These are phyloP conservation scores for Mesitornis unicolor DNA, from an alignment of 2,113 vertebrate genomes.

Conservation along the genomic window DNA sequence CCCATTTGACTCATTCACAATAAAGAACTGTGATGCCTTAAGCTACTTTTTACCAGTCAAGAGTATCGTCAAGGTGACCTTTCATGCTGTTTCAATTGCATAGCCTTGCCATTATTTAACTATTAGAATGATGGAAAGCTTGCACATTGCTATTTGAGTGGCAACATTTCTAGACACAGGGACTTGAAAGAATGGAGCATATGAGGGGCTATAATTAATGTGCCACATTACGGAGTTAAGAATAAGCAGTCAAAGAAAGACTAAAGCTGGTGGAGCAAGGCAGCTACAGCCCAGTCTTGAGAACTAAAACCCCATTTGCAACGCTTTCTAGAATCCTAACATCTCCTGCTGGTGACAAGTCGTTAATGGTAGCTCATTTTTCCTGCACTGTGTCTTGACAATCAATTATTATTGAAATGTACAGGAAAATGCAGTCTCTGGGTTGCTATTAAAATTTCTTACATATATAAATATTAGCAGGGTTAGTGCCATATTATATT, in stretches of 20 bases:
- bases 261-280: conserved; percentile 12
- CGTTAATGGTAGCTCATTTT: neutral
- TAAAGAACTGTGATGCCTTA: conserved; percentile 47
- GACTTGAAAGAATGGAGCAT: conserved; percentile 10
- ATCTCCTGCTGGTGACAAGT: neutral
- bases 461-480: conserved; percentile 35
- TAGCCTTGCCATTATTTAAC: conserved; percentile 64
- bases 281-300: neutral
- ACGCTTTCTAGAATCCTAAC: conserved; percentile 29
- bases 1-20: conserved; percentile 1
- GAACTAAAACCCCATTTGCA: conserved; percentile 40
- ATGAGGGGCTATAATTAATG: conserved; percentile 38
- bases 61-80: conserved; percentile 71
- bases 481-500: neutral
- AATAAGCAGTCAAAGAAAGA: conserved; percentile 32
- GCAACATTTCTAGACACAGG: conserved; percentile 53
- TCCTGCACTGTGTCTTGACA: neutral
- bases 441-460: neutral
- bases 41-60: conserved; percentile 51
- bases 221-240: conserved; percentile 55
- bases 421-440: conserved; percentile 25
- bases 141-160: conserved; percentile 57
- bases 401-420: conserved; percentile 46
- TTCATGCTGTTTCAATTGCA: conserved; percentile 68
- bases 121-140: conserved; percentile 71